A percentile compares a stretch with the other conserved stretches of the same genome.
Evolutionary conservation across 2,113 vertebrate species (phyloP).

Genomic region (Triplophysa siluroides): DNA sequence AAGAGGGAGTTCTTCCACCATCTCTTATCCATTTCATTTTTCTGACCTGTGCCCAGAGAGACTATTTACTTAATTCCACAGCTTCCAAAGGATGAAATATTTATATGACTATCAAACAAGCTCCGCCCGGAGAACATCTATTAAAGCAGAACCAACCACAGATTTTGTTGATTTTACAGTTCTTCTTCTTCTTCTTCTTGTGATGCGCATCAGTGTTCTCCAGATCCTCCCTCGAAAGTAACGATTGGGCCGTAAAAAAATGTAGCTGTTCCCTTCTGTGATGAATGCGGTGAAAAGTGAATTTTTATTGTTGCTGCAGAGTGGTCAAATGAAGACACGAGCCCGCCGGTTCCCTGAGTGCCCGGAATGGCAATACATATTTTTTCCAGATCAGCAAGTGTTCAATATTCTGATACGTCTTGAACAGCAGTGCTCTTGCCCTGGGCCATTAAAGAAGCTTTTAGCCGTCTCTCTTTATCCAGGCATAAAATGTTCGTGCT

Average conservation of each 20-base stretch:
- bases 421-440: neutral
- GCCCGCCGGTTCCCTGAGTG: neutral
- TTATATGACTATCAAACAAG: slow-evolving; percentile 9
- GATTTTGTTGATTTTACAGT: neutral
- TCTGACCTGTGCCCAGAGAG: neutral
- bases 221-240: no score
- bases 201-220: neutral
- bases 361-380: neutral
- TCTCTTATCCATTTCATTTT: slow-evolving; percentile 4
- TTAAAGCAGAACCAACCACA: slow-evolving; percentile 9
- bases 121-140: neutral
- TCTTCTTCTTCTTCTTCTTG: slow-evolving; percentile 26
- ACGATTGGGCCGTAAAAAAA: no score
- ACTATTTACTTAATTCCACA: slow-evolving; percentile 20
- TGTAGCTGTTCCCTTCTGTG: neutral
- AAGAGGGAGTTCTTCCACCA: neutral
- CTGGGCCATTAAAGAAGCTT: neutral
- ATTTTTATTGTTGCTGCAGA: neutral
- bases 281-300: neutral
- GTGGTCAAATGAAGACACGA: neutral
- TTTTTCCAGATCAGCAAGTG: slow-evolving; percentile 19
- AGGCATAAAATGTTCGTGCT: no score
- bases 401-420: slow-evolving; percentile 21
- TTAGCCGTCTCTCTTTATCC: neutral
- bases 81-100: neutral